Percentiles rank a stretch among this genome's conserved stretches.
These are phyloP conservation scores for Portunus trituberculatus DNA, from an alignment of 1,140 invertebrate species.

Conservation along the genomic window DNA sequence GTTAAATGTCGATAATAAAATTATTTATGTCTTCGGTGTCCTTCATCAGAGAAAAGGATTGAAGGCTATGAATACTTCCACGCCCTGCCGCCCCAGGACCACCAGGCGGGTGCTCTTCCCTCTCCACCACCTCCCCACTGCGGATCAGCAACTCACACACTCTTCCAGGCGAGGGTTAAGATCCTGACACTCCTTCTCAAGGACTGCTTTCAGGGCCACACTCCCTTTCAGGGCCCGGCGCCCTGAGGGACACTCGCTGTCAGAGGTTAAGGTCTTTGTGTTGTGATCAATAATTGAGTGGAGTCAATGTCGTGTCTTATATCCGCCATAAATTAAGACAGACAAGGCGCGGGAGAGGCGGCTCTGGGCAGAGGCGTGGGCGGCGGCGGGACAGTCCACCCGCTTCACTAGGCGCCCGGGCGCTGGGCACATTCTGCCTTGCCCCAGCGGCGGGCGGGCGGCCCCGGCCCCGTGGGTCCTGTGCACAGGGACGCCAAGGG, in stretches of 20 bases:
- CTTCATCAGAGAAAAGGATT: not conserved
- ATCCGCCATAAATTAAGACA: slow-evolving; percentile 68
- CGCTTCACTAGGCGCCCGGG: not conserved
- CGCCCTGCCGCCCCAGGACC: not conserved
- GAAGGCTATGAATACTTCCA: not conserved
- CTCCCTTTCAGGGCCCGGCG: not conserved
- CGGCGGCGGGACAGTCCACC: not conserved
- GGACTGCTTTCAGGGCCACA: no score
- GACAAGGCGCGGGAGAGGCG: slow-evolving; percentile 57
- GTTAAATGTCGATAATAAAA: not conserved
- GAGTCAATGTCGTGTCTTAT: slow-evolving; percentile 66
- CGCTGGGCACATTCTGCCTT: slow-evolving; percentile 23
- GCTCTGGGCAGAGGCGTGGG: slow-evolving; percentile 4
- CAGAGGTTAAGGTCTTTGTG: not conserved
- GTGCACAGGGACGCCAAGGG: slow-evolving; percentile 21
- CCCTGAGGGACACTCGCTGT: not conserved
- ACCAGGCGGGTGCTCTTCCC: no score
- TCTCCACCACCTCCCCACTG: no score
- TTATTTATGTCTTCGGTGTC: slow-evolving; percentile 3
- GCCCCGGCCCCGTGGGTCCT: not conserved
- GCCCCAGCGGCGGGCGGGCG: not conserved
- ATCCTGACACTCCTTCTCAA: no score
- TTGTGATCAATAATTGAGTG: slow-evolving; percentile 60
- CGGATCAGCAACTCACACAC: not conserved
- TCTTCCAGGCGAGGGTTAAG: not conserved